Base-by-base conservation (phyloP, 1,140 invertebrate genomes). In the Akabosia matsudoensis region DNA sequence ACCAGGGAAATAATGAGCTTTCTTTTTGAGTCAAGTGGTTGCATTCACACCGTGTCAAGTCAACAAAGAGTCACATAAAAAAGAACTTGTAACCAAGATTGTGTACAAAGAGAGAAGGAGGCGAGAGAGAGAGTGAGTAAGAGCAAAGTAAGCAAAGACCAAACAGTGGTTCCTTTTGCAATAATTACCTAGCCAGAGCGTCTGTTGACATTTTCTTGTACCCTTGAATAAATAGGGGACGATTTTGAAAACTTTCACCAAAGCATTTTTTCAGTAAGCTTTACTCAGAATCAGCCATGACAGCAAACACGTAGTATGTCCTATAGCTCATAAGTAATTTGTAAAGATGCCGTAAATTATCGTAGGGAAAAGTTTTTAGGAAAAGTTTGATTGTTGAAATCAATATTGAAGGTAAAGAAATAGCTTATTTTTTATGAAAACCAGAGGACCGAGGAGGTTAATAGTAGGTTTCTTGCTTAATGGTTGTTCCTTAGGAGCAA, bases 21-120 rank as follows among this genome's bases (percentile, higher is more conserved):
- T 67, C 54, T 67, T 67, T 24, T 67, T 61, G 54, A 67, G 61
- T 67, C 61, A 67, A 67, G 61, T 67, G 61, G 61, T 67, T 67
- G 61, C 61, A 67, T 67, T 67, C 61, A 67, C 61, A 67, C 61
- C 24, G 61, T 67, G 61, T 31, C 61, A 67, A 67, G 7, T 67
- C 61, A 67, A 67, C 61, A 67, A 67, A 67, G 61, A 67, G 31
- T 30, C 61, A 31, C 61, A 56, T 22, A 10, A 56, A 24, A 56
- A 24, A 13, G 7, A 10, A 45, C 37, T 45, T 45, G 37, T 45
- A 18, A 10, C 7, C 18, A 45, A 10, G 37, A 7, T 45, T 7
- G 7, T 10, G 37, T 45, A 45, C 7, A 7, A 45, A 45, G 7
- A 45, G 37, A 45, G 37, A 45, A 45, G 37, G 18, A 45, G 18